Conservation (phyloP, 2,888 invertebrate species). For the Cloeon dipterum region DNA sequence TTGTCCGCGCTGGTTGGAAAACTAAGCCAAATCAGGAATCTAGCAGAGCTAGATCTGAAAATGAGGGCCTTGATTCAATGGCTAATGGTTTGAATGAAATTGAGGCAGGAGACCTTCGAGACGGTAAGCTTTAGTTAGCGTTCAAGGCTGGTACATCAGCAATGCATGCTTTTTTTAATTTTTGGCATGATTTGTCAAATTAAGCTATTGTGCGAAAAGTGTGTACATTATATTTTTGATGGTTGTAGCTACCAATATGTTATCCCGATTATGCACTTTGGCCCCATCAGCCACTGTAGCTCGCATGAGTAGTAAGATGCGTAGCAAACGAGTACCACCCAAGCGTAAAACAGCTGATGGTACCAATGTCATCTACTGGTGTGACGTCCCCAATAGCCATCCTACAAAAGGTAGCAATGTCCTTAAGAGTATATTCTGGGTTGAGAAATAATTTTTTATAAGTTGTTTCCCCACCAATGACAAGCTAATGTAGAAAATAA, state of each 20-base stretch:
- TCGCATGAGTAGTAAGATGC: background rate
- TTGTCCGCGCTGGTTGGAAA: constrained; percentile 61
- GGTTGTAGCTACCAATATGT: background rate
- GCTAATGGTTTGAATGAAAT: constrained; percentile 72
- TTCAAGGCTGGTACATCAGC: background rate
- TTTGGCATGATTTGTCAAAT: background rate
- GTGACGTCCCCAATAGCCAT: constrained; percentile 24
- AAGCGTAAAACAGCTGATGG: constrained; percentile 60
- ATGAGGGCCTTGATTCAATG: constrained; percentile 71
- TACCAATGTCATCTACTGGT: constrained; percentile 70
- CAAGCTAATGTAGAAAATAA: too few relatives aligned
- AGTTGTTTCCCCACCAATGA: too few relatives aligned
- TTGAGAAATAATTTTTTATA: too few relatives aligned
- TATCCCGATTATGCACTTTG: background rate
- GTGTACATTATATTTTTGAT: background rate
- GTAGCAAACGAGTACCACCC: constrained; percentile 17
- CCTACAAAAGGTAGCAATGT: background rate
- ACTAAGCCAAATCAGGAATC: constrained; percentile 19
- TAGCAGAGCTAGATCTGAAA: constrained; percentile 63
- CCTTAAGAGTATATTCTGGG: too few relatives aligned
- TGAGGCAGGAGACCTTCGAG: constrained; percentile 78
- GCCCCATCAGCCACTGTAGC: background rate
- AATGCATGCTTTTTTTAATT: background rate
- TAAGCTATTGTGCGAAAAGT: background rate
- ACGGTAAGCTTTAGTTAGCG: constrained; percentile 37